Base-by-base conservation (phyloP, 2,113 vertebrate species). In the Entelurus aequoreus region DNA sequence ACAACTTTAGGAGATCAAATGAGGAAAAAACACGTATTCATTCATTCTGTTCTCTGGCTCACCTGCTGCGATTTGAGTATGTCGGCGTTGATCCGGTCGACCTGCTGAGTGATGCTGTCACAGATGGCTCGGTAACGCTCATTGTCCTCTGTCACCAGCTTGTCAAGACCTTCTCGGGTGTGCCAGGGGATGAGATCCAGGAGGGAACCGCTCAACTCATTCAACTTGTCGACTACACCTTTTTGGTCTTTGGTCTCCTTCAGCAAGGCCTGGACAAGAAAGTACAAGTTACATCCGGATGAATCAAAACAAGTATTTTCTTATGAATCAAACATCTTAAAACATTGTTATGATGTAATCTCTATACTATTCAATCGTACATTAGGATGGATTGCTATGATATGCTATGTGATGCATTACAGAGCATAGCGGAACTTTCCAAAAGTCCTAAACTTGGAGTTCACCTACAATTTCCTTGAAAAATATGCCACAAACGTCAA, bases 151-250 rank as follows among this genome's bases (percentile, higher is more conserved):
- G 90, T 91, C 63, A 99, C 90, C 86, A 94, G 88, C 71, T 92
- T 94, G 84, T 97, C 94, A 6, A 99, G 92, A 4, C 92, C 91
- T 80, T 95, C 97, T 54, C 96, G 89, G 0, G 93, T 93, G 68
- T 95, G 91, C 97, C 97, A 99, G 0, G 97, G 97, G 37, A 98
- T 94, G 68, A 98, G 87, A 63, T 98, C 95, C 80, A 97, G 81
- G 50, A 99, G 91, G 36, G 93, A 92, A 46, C 88, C 84, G 83
- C 94, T 94, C 62, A 94, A 87, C 72, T 97, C 95, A 62, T 98
- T 98, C 67, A 99, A 83, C 13, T 89, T 90, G 75, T 97, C 95
- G 78, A 98, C 37, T 57, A 90, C 79, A 21, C 85, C 71, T 84
- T 92, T 95, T 76, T 90, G 90, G 46, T 84, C 89, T 79, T 91